Percentiles rank a stretch among this genome's conserved stretches.
phyloP scores from a whole-genome alignment of 2,113 vertebrate genomes.

The Alectura lathami region DNA sequence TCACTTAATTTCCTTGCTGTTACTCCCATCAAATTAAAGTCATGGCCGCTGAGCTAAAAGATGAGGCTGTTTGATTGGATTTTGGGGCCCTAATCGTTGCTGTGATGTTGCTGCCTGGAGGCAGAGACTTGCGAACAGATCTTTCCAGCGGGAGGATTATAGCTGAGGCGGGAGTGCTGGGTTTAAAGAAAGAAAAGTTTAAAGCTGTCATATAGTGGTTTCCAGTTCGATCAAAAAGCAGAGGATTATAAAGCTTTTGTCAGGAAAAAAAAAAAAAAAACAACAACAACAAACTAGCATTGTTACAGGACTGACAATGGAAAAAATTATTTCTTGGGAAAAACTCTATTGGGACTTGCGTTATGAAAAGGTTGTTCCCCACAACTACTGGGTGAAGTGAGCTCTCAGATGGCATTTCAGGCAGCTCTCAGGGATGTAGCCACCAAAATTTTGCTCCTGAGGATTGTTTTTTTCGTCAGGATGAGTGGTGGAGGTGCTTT shows the following conservation, averaged over 20 bases:
- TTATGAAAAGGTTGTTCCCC: neutral
- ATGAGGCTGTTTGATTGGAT: conserved; percentile 11
- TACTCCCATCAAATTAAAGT: conserved; percentile 39
- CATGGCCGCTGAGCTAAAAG: neutral
- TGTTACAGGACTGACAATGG: conserved; percentile 20
- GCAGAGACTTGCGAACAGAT: neutral
- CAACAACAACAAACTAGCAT: neutral
- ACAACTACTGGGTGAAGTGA: neutral
- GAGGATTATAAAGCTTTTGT: conserved; percentile 56
- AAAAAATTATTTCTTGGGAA: neutral
- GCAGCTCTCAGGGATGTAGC: neutral
- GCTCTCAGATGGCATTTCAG: neutral
- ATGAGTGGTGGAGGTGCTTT: neutral
- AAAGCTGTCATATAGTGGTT: conserved; percentile 54
- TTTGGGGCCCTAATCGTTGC: neutral
- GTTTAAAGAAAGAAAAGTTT: conserved; percentile 64
- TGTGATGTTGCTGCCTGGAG: conserved; percentile 20
- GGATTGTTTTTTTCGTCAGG: neutral
- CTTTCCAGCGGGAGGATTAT: conserved; percentile 51
- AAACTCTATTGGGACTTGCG: neutral
- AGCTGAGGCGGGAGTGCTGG: conserved; percentile 21
- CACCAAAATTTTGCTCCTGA: neutral
- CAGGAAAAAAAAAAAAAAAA: neutral
- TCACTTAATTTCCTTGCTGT: conserved; percentile 32
- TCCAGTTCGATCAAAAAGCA: conserved; percentile 49